A percentile compares a stretch with the other conserved stretches of the same genome.
These are phyloP conservation scores for Avahi laniger DNA, from an alignment of 2,797 vertebrate species.

Conservation along the genomic window DNA sequence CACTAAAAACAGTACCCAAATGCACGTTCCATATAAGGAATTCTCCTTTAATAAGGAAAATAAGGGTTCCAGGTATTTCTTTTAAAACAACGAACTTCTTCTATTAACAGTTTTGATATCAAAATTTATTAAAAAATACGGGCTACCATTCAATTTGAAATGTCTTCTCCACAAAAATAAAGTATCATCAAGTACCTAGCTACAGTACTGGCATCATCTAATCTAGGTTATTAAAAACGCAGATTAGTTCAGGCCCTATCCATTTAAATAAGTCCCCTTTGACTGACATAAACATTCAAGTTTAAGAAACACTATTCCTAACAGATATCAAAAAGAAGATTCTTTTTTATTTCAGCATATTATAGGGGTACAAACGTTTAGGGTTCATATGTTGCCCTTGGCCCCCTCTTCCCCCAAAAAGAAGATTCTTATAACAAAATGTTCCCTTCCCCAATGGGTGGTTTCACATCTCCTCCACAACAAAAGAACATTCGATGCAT, in stretches of 20 bases:
- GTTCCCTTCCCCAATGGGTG: neutral
- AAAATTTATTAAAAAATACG: neutral
- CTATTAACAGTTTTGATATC: neutral
- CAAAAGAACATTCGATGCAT: neutral
- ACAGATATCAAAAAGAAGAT: neutral
- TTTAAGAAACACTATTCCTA: neutral
- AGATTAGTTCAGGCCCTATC: neutral
- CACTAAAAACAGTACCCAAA: neutral
- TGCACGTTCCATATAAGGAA: neutral
- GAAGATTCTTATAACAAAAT: neutral
- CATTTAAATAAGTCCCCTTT: neutral
- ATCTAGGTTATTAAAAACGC: conserved; percentile 1
- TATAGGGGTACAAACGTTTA: no score
- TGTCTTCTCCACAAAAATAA: neutral
- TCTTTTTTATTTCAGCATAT: no score
- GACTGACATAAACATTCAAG: neutral
- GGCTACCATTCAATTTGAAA: neutral
- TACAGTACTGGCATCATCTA: neutral
- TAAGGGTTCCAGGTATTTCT: neutral
- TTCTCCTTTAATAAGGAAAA: conserved; percentile 17
- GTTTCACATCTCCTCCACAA: neutral
- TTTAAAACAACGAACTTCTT: neutral
- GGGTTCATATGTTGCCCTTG: no score
- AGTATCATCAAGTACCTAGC: neutral
- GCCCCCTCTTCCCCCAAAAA: no score